Percentiles rank a stretch among this genome's conserved stretches.
phyloP scores from a whole-genome alignment of 2,797 vertebrate genomes.

The Holocentrus rufus region DNA sequence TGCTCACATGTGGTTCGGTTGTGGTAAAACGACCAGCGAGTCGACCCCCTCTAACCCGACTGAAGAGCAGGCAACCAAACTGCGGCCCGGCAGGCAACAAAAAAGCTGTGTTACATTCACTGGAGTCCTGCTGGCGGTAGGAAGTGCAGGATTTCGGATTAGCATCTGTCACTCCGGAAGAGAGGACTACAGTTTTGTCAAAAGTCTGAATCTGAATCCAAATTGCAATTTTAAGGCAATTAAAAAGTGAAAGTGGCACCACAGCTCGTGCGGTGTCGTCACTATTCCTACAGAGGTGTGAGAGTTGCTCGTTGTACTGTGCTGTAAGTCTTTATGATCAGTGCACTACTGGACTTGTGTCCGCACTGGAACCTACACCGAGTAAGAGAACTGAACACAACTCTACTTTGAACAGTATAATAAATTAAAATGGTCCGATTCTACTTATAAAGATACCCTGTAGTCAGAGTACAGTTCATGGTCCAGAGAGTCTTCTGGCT shows the following conservation, averaged over 20 bases:
- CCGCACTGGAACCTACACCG: slow-evolving; percentile 37
- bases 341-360: slow-evolving; percentile 32
- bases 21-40: slow-evolving; percentile 44
- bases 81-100: slow-evolving; percentile 48
- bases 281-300: slow-evolving; percentile 50
- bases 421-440: slow-evolving; percentile 77
- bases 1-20: slow-evolving; percentile 50
- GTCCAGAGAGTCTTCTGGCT: slow-evolving; percentile 58
- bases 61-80: slow-evolving; percentile 33
- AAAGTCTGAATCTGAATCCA: slow-evolving; percentile 33
- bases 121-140: slow-evolving; percentile 45
- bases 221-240: slow-evolving; percentile 59
- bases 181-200: slow-evolving; percentile 24
- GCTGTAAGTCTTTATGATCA: slow-evolving; percentile 35
- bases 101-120: slow-evolving; percentile 68
- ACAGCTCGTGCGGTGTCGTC: slow-evolving; percentile 45
- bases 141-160: slow-evolving; percentile 20
- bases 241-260: slow-evolving; percentile 44
- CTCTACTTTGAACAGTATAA: slow-evolving; percentile 69
- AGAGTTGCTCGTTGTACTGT: slow-evolving; percentile 12
- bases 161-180: slow-evolving; percentile 18
- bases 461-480: slow-evolving; percentile 61
- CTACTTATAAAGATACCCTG: slow-evolving; percentile 70
- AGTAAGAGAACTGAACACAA: slow-evolving; percentile 62
- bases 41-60: slow-evolving; percentile 34